Base-by-base conservation (phyloP, 1,140 invertebrate genomes). In the Adelges cooleyi region DNA sequence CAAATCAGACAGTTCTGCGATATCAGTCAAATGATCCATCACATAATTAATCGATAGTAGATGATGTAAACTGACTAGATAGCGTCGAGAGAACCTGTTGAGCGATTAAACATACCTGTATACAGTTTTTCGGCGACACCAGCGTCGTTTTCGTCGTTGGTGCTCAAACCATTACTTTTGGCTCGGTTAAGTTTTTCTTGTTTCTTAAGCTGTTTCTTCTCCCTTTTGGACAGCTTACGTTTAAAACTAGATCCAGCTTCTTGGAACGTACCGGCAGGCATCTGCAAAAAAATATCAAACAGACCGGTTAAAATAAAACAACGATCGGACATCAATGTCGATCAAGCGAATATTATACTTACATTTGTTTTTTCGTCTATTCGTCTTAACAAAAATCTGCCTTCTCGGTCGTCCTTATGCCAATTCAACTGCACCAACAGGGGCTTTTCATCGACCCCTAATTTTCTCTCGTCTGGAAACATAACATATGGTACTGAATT, bases 181-280 rank as follows among this genome's bases (percentile, higher is more conserved):
- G 89, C 77, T 74, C 89, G 79, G 23, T 87, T 86, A 53, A 94
- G 77, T 78, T 98, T 96, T 72, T 97, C 92, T 74, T 94, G 90
- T 73, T 98, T 98, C 76, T 97, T 97, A 73, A 95, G 82, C 74
- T 97, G 93, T 74, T 98, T 98, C 77, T 98, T 98, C 73, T 98
- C 95, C 52, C 95, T 80, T 78, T 97, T 98, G n/a, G 95, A 98
- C 59, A 97, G 80, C 80, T 97, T 97, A 73, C 95, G 80, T 72
- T 86, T 83, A 74, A 90, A 89, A 72, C 82, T 85, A 10, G 81
- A 80, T 65, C 80, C 76, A 42, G 76, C 77, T 67, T 84, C 81
- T 66, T 78, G 76, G 68, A 83, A 81, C 52, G 80, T 80, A 51
- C 83, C 78, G 40, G 78, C 77, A 46, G 77, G 76, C 67, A 77